Base-by-base conservation (phyloP, 92 coral and sea anemone species). In the Umimayanthus kanabou region DNA sequence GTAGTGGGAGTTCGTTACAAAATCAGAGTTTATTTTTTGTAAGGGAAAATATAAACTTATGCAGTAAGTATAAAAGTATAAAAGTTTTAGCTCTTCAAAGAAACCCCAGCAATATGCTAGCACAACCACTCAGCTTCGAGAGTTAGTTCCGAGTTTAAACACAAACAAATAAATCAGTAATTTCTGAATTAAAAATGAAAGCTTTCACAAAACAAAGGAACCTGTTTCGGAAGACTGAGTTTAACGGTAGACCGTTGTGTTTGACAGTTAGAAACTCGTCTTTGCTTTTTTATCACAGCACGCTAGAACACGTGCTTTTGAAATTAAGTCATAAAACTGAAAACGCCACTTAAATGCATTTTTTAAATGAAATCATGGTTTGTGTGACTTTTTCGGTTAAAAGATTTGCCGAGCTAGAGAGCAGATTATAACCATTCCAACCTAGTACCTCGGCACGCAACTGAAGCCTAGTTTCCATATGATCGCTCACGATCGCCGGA, bases 201-300 rank as follows among this genome's bases (percentile, higher is more conserved):
- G 9, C n/a, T 49, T 25, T 78, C 4, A 14, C 33, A 3, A 78
- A 53, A 78, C 61, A 78, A 78, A 78, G n/a, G 22, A 14, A 29
- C 5, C 8, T 25, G 82, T 78, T 47, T 8, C 8, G 82, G 82
- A 78, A 78, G 82, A 78, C 82, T n/a, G 65, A 28, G 20, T 49
- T 29, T 45, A 77, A 77, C 50, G 80, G 4, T 9, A 23, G 7
- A 77, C 80, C 13, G 28, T 37, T 5, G 16, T n/a, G 37, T 13
- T 69, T 72, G 76, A 23, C 76, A 42, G 76, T 72, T 72, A 29
- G 39, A 9, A 72, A 72, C 16, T 26, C 76, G 76, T 28, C 42
- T 16, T 1, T 69, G 73, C 73, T 25, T 69, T 69, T 13, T 53
- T 16, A 53, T 53, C 58, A 11, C 1, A 11, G 58, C 58, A 14